Evolutionary conservation across 2,113 vertebrate genomes (phyloP).

Genomic region (Azemiops feae): DNA sequence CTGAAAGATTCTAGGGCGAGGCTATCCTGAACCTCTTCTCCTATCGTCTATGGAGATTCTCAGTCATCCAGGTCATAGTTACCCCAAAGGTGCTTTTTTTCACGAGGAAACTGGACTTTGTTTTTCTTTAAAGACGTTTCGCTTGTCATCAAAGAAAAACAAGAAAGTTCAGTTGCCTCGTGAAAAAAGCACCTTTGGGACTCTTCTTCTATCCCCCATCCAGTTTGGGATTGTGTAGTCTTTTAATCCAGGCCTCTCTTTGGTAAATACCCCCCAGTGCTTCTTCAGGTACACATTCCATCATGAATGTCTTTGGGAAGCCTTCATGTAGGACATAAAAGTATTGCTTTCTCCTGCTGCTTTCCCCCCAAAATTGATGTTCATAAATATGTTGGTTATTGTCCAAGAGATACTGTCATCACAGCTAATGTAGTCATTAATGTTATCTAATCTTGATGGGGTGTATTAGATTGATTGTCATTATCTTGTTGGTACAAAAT

Average conservation of each 20-base stretch:
- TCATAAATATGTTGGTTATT: neutral
- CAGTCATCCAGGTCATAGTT: too few species aligned
- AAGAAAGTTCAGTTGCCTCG: too few species aligned
- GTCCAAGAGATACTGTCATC: neutral
- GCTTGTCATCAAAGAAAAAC: too few species aligned
- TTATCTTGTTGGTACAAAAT: too few species aligned
- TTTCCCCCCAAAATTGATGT: neutral
- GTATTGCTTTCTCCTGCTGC: neutral
- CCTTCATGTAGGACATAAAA: neutral
- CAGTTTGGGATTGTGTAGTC: neutral
- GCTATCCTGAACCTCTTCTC: too few species aligned
- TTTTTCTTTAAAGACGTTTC: too few species aligned
- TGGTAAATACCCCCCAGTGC: neutral
- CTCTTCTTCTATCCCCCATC: neutral
- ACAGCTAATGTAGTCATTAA: neutral
- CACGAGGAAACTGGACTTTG: too few species aligned
- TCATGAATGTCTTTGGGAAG: neutral
- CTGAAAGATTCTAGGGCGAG: too few species aligned
- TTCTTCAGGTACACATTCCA: neutral
- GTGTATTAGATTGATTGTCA: neutral
- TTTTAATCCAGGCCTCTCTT: neutral
- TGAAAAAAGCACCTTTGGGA: too few species aligned
- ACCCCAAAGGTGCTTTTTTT: too few species aligned
- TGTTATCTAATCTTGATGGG: neutral
- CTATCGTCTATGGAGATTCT: too few species aligned